Evolutionary conservation across 1,140 invertebrate species (phyloP).

Genomic region (Marisa cornuarietis): DNA sequence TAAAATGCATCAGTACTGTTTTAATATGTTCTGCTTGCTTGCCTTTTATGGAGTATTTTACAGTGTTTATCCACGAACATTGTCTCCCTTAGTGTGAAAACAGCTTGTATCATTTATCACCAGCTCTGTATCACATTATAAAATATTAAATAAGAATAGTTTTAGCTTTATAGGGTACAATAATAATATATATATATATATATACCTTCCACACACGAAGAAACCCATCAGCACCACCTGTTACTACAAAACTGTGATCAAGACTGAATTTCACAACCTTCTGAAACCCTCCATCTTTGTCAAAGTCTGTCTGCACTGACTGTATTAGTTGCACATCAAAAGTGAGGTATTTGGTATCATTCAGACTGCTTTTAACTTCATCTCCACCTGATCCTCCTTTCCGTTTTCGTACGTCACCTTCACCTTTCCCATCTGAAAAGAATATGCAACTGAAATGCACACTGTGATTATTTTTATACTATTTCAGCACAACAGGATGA

Average conservation of each 20-base stretch:
- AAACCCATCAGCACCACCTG: constrained; percentile 89
- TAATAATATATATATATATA: too few relatives aligned
- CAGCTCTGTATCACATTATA: too few relatives aligned
- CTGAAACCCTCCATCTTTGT: constrained; percentile 80
- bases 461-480: constrained; percentile 2
- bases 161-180: too few relatives aligned
- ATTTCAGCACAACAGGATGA: neutral
- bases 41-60: neutral
- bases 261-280: constrained; percentile 84
- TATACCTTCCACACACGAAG: constrained; percentile 84
- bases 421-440: constrained; percentile 7
- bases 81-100: too few relatives aligned
- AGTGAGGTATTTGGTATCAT: constrained; percentile 52
- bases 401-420: constrained; percentile 35
- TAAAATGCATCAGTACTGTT: neutral
- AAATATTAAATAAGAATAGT: too few relatives aligned
- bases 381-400: constrained; percentile 26
- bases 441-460: neutral
- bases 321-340: constrained; percentile 66
- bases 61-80: neutral
- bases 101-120: too few relatives aligned
- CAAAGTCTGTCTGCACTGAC: constrained; percentile 67
- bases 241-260: constrained; percentile 82
- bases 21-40: neutral
- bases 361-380: constrained; percentile 27